Percentiles rank a stretch among this genome's conserved stretches.
Evolutionary conservation across 1,140 invertebrate species (phyloP).

Genomic region (Semibalanus balanoides): DNA sequence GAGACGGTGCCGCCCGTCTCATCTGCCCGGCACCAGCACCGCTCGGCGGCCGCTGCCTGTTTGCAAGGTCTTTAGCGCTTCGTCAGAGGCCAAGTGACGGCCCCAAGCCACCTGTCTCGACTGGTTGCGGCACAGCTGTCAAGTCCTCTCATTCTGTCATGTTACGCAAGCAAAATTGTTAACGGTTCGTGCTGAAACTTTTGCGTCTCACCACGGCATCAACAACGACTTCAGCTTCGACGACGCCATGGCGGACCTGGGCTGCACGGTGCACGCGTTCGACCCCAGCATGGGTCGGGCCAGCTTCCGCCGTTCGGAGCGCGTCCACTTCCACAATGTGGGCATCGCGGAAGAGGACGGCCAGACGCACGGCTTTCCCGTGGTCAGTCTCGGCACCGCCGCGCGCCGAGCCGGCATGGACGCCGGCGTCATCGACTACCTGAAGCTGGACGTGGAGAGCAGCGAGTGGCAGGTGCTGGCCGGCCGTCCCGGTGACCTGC

Average conservation of each 20-base stretch:
- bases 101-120: no score
- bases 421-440: background rate
- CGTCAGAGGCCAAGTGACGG: no score
- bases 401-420: background rate
- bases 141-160: constrained; percentile 6
- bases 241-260: constrained; percentile 1
- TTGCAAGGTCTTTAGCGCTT: no score
- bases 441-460: background rate
- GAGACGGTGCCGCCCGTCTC: no score
- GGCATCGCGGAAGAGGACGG: background rate
- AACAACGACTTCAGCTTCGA: constrained; percentile 10
- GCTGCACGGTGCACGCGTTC: constrained; percentile 4
- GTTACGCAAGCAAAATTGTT: no score
- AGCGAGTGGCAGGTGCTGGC: background rate
- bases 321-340: background rate
- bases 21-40: no score
- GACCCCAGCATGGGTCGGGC: background rate
- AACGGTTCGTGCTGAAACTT: no score
- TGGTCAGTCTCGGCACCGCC: background rate
- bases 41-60: no score
- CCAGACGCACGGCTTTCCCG: background rate
- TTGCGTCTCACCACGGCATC: no score
- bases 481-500: background rate
- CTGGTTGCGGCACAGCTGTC: background rate
- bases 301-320: background rate